Base-by-base conservation (phyloP, 2,888 invertebrate genomes). In the Conus canariensis region DNA sequence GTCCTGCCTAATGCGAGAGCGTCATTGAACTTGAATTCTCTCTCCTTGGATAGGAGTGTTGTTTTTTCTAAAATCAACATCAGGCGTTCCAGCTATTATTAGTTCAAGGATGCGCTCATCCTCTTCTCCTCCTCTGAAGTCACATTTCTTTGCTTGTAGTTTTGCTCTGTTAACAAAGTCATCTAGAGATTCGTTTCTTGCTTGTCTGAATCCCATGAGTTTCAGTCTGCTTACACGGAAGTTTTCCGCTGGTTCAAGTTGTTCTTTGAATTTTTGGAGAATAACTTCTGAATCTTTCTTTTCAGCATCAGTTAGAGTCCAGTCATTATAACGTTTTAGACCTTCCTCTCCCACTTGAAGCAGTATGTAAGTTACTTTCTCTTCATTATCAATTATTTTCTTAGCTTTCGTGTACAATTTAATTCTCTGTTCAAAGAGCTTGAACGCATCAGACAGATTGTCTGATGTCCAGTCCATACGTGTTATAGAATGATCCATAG, bases 111-210 rank as follows among this genome's bases (percentile, higher is more conserved):
- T 56, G 16, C 58, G 85, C 10, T 85, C 58, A 58, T 22, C 58
- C 8, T 14, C 8, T 58, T 85, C 85, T 56, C 14, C 59, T 56
- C 10, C n/a, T 14, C 8, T 58, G n/a, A 85, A 85, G 58, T 45
- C 85, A 45, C 85, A 85, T 85, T 16, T 85, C 58, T 8, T 30
- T n/a, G 16, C 58, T 9, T 30, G 25, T 8, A 83, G 30, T 19
- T 56, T 30, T 19, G n/a, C 19, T 56, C 19, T 7, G 83, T 83
- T 83, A 14, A 89, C 85, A 80, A 90, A 91, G 14, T 92, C 87
- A 80, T 91, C 91, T 3, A 92, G 25, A n/a, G 56, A 67, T 80
- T 92, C 92, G 7, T 88, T 83, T 60, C 10, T 60, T 60, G 9
- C 14, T 60, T 60, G 60, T 14, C 60, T 60, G 60, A 60, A 14